Percentiles rank a stretch among this genome's conserved stretches.
Evolutionary conservation across 2,797 vertebrate genomes (phyloP).

Genomic region (Protosalanx chinensis): DNA sequence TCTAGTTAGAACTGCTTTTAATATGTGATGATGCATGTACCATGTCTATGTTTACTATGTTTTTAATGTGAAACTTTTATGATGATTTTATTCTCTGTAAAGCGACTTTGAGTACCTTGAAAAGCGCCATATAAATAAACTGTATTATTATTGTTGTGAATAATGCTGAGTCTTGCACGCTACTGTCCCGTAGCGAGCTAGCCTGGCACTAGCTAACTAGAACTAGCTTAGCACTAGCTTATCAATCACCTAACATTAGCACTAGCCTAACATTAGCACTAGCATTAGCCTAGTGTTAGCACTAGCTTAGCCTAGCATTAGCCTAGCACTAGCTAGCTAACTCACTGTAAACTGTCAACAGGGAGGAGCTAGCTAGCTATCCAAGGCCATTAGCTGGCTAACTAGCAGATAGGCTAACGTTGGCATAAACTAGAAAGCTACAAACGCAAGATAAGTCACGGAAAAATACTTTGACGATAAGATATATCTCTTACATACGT

Average conservation of each 20-base stretch:
- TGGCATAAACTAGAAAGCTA: background rate
- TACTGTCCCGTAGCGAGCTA: background rate
- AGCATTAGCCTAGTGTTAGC: too few relatives aligned
- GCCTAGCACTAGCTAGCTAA: background rate
- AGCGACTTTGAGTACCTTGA: too few relatives aligned
- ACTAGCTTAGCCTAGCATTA: too few relatives aligned
- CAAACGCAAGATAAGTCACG: background rate
- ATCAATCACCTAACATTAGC: background rate
- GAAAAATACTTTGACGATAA: background rate
- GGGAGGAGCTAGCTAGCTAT: background rate
- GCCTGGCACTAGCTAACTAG: too few relatives aligned
- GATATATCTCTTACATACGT: background rate
- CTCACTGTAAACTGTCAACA: background rate
- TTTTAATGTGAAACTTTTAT: too few relatives aligned
- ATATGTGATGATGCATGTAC: too few relatives aligned
- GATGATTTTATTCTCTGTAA: too few relatives aligned
- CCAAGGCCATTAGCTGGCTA: background rate
- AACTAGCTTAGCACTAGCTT: too few relatives aligned
- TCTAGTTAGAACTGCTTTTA: too few relatives aligned
- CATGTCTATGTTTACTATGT: too few relatives aligned
- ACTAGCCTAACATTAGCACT: background rate
- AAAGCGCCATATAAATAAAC: too few relatives aligned
- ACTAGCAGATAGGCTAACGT: background rate
- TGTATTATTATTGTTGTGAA: background rate
- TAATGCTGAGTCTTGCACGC: background rate